Conservation (phyloP, 1,140 invertebrate species). For the Drosophila seguyi region DNA sequence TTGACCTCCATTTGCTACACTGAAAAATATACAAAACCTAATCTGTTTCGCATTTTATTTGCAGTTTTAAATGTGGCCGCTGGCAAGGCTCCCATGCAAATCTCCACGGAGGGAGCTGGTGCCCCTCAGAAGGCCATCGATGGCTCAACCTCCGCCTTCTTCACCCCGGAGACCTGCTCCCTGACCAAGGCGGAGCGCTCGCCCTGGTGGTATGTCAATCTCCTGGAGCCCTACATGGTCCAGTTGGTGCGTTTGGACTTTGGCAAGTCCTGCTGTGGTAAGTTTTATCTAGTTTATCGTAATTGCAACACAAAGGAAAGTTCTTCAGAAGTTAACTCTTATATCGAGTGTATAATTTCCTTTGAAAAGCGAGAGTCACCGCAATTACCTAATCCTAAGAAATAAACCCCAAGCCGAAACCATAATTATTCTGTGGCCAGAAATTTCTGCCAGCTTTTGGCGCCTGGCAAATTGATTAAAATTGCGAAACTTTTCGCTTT, state of each 20-base stretch:
- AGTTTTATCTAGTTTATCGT: too few relatives aligned
- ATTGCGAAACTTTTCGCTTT: slow-evolving; percentile 39
- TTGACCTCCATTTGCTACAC: slow-evolving; percentile 11
- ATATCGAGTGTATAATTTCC: too few relatives aligned
- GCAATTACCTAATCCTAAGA: not conserved
- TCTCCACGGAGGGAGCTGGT: slow-evolving; percentile 92
- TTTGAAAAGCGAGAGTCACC: not conserved
- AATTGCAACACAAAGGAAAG: too few relatives aligned
- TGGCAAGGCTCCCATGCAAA: slow-evolving; percentile 98
- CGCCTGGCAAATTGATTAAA: slow-evolving; percentile 39
- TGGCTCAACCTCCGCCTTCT: slow-evolving; percentile 94
- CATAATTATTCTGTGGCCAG: slow-evolving; percentile 7
- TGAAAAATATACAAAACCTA: too few relatives aligned
- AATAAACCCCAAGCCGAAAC: not conserved
- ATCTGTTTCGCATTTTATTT: too few relatives aligned
- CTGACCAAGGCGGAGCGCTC: slow-evolving; percentile 92
- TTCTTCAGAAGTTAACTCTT: too few relatives aligned
- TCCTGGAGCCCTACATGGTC: slow-evolving; percentile 97
- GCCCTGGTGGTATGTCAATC: slow-evolving; percentile 98
- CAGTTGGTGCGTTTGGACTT: slow-evolving; percentile 96
- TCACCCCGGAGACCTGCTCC: slow-evolving; percentile 94
- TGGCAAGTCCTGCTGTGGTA: slow-evolving; percentile 93
- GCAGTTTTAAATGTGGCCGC: slow-evolving; percentile 97
- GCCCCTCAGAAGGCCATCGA: slow-evolving; percentile 96
- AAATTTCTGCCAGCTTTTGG: slow-evolving; percentile 5